Evolutionary conservation across 2,113 vertebrate species (phyloP).

Genomic region (Elachura formosa): DNA sequence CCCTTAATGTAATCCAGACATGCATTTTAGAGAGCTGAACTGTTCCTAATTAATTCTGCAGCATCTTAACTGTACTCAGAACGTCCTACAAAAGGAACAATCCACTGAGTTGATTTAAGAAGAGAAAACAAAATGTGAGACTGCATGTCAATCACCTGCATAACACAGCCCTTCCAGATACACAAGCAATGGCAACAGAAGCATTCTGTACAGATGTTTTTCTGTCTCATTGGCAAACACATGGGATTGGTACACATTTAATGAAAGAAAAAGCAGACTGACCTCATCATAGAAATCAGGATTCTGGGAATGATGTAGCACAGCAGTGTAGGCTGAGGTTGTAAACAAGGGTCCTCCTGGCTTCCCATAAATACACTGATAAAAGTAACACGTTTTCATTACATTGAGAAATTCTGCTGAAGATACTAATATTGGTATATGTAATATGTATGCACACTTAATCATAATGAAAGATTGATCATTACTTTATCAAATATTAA

Average conservation of each 20-base stretch:
- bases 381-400: conserved; percentile 33
- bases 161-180: not conserved
- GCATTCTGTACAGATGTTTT: not conserved
- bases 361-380: conserved; percentile 94
- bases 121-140: not conserved
- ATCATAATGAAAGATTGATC: not conserved
- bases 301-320: conserved; percentile 94
- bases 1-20: not conserved
- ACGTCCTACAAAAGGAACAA: not conserved
- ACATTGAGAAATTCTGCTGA: not conserved
- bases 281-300: conserved; percentile 98
- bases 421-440: not conserved
- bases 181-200: not conserved
- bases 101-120: not conserved
- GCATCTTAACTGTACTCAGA: conserved; percentile 1
- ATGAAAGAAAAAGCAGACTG: conserved; percentile 12
- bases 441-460: not conserved
- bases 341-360: conserved; percentile 89
- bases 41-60: conserved; percentile 21
- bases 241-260: not conserved
- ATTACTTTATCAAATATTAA: conserved; percentile 23
- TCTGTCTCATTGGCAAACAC: not conserved
- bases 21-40: not conserved
- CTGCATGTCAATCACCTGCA: not conserved
- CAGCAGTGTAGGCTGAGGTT: conserved; percentile 82